Evolutionary conservation across 1,140 invertebrate species (phyloP), one percentile per base, ranked within the genome.

Genomic region (Diabrotica undecimpunctata): DNA sequence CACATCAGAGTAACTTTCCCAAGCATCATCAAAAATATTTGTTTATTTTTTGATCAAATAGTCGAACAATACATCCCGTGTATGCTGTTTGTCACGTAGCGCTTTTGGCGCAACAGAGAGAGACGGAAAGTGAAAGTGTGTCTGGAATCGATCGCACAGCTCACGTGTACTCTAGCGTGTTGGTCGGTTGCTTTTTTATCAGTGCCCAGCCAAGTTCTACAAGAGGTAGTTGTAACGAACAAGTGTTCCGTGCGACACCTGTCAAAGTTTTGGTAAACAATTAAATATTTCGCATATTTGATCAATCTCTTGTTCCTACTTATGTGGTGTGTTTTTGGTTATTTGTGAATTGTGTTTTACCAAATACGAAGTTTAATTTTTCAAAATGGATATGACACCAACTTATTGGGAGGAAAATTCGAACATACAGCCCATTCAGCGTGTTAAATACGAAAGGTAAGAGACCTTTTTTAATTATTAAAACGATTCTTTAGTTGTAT

Each of bases 131-230:
- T 59, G 7, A 37, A 57, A 51, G 36, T 54, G 63, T 46, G 70
- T 68, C 56, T 38, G 62, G 51, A 56, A 67, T 69, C 54, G 54
- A 62, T 63, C 62, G 50, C 54, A 50, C 50, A 35, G 46, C 69
- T 74, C 72, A 74, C 72, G 72, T 74, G 72, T 71, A 69, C 67
- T 66, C 66, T 65, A 70, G 72, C 72, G 69, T 74, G 72, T 72
- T 71, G 64, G 62, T 60, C 61, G 39, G 54, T 66, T 57, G 41
- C 41, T 46, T 10, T n/a, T 39, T 39, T 66, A 68, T 68, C 69
- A 72, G 68, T 73, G 67, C 63, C 62, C 61, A 64, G 64, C 66
- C 56, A 51, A 73, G 66, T 69, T 63, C 65, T 54, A 52, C 59
- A 60, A 61, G 11, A 54, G 54, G 51, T 37, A 54, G 52, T 25